phyloP scores from a whole-genome alignment of 2,888 invertebrate genomes.

The Tiliacea citrago region DNA sequence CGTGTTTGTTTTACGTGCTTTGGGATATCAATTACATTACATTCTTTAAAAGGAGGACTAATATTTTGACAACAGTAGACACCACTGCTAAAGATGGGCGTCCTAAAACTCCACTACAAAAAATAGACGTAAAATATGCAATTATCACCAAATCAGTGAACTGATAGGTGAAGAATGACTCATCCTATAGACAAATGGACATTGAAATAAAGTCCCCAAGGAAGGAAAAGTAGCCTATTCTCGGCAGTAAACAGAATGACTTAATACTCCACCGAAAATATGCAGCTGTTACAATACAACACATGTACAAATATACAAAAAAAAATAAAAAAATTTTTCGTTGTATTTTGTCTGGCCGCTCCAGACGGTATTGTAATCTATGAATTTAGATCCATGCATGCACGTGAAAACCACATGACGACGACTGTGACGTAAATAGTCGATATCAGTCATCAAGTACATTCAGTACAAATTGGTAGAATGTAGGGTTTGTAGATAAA shows the following conservation, averaged over 20 bases:
- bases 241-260: background rate
- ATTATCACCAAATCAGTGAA: background rate
- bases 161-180: background rate
- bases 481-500: too few relatives aligned
- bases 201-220: background rate
- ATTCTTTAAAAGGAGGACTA: background rate
- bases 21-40: background rate
- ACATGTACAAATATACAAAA: slow-evolving; percentile 20
- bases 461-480: slow-evolving; percentile 9
- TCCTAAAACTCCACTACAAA: background rate
- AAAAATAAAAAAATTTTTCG: background rate
- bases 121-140: background rate
- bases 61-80: slow-evolving; percentile 15
- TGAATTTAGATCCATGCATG: slow-evolving; percentile 39
- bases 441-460: slow-evolving; percentile 24
- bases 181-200: background rate
- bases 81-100: background rate
- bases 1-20: slow-evolving; percentile 40
- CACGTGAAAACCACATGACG: slow-evolving; percentile 21
- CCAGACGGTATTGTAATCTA: slow-evolving; percentile 50
- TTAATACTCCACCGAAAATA: slow-evolving; percentile 8
- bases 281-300: slow-evolving; percentile 8
- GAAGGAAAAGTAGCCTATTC: background rate
- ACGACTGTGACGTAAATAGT: slow-evolving; percentile 24
- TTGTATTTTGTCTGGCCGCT: slow-evolving; percentile 38